Percentiles rank a stretch among this genome's conserved stretches.
Conservation (phyloP, 1,140 invertebrate genomes). For the Apis mellifera region DNA sequence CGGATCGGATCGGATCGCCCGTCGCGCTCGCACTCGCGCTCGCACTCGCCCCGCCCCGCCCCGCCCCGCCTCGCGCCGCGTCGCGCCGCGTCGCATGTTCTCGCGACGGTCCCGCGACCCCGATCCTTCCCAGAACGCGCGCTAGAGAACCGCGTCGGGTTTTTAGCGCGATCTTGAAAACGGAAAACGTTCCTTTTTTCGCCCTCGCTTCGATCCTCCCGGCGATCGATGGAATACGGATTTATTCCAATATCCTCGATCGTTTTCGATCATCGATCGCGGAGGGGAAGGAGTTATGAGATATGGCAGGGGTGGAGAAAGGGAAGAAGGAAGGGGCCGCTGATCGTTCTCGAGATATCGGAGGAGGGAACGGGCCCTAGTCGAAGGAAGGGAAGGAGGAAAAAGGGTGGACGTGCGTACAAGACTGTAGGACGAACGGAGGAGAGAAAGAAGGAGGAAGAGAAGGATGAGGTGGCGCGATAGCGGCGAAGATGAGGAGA, state of each 20-base stretch:
- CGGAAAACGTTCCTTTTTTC: constrained; percentile 70
- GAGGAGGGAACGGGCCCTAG: constrained; percentile 21
- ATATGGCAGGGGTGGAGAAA: too few relatives aligned
- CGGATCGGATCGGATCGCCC: constrained; percentile 52
- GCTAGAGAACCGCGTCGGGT: constrained; percentile 68
- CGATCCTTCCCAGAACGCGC: constrained; percentile 76
- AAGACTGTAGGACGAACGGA: constrained; percentile 31
- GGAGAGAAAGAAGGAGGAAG: constrained; percentile 27
- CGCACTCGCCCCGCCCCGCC: constrained; percentile 63
- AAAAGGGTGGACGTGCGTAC: constrained; percentile 35
- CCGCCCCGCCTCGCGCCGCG: constrained; percentile 53
- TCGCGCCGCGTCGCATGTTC: constrained; percentile 61
- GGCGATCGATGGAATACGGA: too few relatives aligned
- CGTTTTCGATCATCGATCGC: too few relatives aligned
- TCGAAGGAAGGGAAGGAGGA: constrained; percentile 32
- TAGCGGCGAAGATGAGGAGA: constrained; percentile 33
- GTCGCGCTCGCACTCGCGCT: constrained; percentile 49
- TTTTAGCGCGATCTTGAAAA: constrained; percentile 77
- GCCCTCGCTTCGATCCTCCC: constrained; percentile 7
- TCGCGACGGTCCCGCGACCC: constrained; percentile 73
- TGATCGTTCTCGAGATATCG: constrained; percentile 46
- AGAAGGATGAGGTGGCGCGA: constrained; percentile 35
- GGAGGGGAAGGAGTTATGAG: too few relatives aligned
- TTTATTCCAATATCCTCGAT: too few relatives aligned
- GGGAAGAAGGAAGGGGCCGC: constrained; percentile 38